These are phyloP conservation scores for Galaxias olidus DNA, from an alignment of 2,797 vertebrate genomes.

Conservation along the genomic window DNA sequence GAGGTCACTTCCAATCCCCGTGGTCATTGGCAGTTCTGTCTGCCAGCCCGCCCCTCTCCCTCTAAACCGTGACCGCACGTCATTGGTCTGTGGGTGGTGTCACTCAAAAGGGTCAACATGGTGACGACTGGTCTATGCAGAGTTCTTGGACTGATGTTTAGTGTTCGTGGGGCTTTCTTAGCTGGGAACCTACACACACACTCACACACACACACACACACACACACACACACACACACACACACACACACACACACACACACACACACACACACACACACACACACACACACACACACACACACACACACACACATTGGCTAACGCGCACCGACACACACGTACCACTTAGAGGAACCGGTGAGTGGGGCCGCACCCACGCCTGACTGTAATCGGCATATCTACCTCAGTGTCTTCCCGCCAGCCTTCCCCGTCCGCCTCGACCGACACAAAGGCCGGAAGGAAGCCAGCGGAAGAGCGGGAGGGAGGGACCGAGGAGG, in stretches of 20 bases:
- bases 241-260: neutral
- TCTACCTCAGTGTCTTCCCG: constrained; percentile 20
- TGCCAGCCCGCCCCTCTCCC: too few relatives aligned
- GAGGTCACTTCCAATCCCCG: too few relatives aligned
- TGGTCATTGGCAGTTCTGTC: too few relatives aligned
- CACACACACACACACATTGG: constrained; percentile 14
- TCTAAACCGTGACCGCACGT: too few relatives aligned
- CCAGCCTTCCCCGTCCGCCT: constrained; percentile 2
- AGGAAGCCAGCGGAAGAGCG: constrained; percentile 59
- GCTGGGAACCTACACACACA: too few relatives aligned
- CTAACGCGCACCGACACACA: neutral
- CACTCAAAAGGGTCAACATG: too few relatives aligned
- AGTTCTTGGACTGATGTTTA: too few relatives aligned
- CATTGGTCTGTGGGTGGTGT: too few relatives aligned
- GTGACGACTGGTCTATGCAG: too few relatives aligned
- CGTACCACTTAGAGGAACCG: neutral
- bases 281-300: constrained; percentile 12
- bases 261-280: neutral
- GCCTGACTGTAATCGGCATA: constrained; percentile 53
- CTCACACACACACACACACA: neutral
- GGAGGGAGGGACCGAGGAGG: constrained; percentile 47
- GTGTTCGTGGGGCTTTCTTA: too few relatives aligned
- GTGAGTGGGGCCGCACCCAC: constrained; percentile 17
- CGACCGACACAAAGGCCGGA: constrained; percentile 74
- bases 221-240: neutral